Conservation (phyloP, 1,140 invertebrate species). For the Cepaea nemoralis region DNA sequence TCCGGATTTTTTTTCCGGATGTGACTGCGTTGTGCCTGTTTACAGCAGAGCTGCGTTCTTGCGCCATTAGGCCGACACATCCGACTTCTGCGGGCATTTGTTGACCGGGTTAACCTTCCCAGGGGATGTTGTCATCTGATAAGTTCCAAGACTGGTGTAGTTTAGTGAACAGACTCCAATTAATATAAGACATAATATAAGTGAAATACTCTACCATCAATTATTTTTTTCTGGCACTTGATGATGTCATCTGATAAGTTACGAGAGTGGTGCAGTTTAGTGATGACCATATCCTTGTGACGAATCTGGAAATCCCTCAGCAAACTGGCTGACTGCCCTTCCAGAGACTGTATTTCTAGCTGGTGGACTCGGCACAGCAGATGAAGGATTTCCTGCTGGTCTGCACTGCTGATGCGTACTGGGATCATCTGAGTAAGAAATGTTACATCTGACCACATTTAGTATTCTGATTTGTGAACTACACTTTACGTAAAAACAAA, state of each 20-base stretch:
- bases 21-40: no score
- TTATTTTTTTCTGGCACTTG: constrained; percentile 85
- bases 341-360: constrained; percentile 91
- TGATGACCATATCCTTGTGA: constrained; percentile 84
- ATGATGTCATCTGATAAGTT: constrained; percentile 93
- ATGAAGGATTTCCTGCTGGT: constrained; percentile 87
- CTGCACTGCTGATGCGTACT: constrained; percentile 84
- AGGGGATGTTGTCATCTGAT: constrained; percentile 93
- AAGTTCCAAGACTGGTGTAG: constrained; percentile 86
- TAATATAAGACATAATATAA: no score
- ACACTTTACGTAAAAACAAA: no score
- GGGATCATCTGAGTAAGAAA: constrained; percentile 83
- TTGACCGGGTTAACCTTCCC: no score
- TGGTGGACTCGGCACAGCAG: constrained; percentile 89
- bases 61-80: no score
- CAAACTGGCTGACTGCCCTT: constrained; percentile 87
- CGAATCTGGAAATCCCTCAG: constrained; percentile 87
- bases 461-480: no score
- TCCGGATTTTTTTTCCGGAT: no score
- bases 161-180: no score
- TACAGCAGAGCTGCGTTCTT: no score
- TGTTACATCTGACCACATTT: no score
- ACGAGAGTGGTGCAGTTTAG: constrained; percentile 86
- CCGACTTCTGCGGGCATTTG: no score
- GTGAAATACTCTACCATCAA: constrained; percentile 80